Evolutionary conservation across 2,888 invertebrate genomes (phyloP), one percentile per base, ranked within the genome.

Genomic region (Drosophila tripunctata): DNA sequence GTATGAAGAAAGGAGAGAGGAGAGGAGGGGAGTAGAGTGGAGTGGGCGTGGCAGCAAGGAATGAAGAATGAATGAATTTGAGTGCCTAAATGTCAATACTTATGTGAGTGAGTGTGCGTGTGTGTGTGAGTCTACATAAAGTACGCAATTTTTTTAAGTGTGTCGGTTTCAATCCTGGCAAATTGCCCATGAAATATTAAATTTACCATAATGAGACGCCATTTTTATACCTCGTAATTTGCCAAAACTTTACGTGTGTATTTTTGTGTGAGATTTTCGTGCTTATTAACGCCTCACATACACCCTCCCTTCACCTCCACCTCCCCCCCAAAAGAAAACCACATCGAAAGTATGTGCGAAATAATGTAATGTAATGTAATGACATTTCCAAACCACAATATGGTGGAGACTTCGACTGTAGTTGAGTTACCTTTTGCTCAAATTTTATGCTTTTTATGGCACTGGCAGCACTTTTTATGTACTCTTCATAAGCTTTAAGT

Each of bases 151-250:
- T 86, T n/a, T 81, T 78, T 72, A 87, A 81, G 82, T 88, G 87
- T 84, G 79, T 87, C 87, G 79, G 82, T 78, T 87, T 87, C 86
- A 89, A 88, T 89, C 77, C 88, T 77, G 70, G 78, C 74, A 88
- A 88, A 88, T 88, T 89, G 83, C 88, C 83, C 88, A 88, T 88
- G 81, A 89, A 88, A 89, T 88, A 88, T 88, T 87, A 87, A 83
- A 81, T 80, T 80, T 70, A 58, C 87, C 82, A 77, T 83, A 83
- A 83, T 88, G 87, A 87, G 85, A 84, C 81, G 67, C 85, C 71
- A 88, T 83, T 88, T 86, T 78, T 83, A 86, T 86, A 67, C 67
- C 85, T 75, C 66, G 65, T 65, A 87, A 84, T 88, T 87, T 88
- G 74, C 36, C 71, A 57, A n/a, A 88, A 80, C 71, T 57, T 78